These are phyloP conservation scores for Dromiciops gliroides DNA, from an alignment of 2,113 vertebrate species.

Conservation along the genomic window DNA sequence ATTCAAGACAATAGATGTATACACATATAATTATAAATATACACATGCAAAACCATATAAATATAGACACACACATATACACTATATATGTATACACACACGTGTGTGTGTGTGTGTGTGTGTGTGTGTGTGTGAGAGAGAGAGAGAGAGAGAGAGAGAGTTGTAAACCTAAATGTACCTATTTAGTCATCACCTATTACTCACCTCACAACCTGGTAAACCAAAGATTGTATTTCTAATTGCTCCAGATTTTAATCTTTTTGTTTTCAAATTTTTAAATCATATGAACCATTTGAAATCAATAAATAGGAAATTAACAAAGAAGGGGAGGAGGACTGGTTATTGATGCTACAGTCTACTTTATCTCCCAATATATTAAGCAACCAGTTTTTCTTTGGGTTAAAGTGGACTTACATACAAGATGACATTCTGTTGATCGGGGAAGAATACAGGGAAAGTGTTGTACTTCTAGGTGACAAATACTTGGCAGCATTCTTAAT, in stretches of 20 bases:
- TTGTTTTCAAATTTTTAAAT: not conserved
- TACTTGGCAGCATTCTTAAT: not conserved
- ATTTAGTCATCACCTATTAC: not conserved
- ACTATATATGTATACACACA: no score
- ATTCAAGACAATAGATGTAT: no score
- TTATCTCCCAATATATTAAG: constrained; percentile 10
- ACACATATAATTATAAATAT: no score
- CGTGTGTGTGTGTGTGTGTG: no score
- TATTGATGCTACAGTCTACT: not conserved
- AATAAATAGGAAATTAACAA: constrained; percentile 19
- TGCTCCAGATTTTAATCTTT: not conserved
- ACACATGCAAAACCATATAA: no score
- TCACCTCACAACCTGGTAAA: not conserved
- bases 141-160: no score
- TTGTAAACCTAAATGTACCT: not conserved
- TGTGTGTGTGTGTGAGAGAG: no score
- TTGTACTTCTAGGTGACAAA: not conserved
- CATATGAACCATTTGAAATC: not conserved
- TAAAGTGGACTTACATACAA: not conserved
- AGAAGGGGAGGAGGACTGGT: not conserved
- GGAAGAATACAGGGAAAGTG: not conserved
- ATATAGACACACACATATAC: no score
- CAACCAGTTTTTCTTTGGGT: constrained; percentile 19
- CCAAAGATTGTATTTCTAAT: constrained; percentile 7
- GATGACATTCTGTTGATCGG: not conserved